Evolutionary conservation across 2,888 invertebrate genomes (phyloP), one percentile per base, ranked within the genome.

Genomic region (Synergus umbraculus): DNA sequence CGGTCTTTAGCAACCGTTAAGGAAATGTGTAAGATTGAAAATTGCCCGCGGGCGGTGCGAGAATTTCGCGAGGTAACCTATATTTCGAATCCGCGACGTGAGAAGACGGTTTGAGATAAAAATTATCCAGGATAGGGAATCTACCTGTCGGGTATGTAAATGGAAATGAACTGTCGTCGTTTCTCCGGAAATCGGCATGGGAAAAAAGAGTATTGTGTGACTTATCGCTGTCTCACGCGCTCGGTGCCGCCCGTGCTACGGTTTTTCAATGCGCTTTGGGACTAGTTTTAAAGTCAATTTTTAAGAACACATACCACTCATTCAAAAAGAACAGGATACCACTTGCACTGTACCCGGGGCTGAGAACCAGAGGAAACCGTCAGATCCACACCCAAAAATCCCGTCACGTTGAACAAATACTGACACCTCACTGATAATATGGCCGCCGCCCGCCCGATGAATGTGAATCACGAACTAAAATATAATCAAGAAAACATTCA

Each of bases 361-460:
- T 67, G 84, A 82, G 83, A 84, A 83, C 82, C 85, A 83, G 87
- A 88, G 88, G 88, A 88, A 89, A 90, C 87, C 86, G 87, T 87
- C 86, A 85, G 88, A 90, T 92, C 91, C 92, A 92, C 91, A 91
- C 91, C 91, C 92, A 91, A 92, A 91, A 91, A 88, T 90, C 88
- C 87, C 87, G 90, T 91, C 92, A 90, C 91, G 90, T 91, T 91
- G 89, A 89, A 88, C 89, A 91, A 91, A 91, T 91, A 91, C 90
- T 92, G 92, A 92, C 92, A 92, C 91, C 91, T 92, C 92, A 92
- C 91, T 91, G 88, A 90, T 88, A 92, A 92, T 90, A 92, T 92
- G 92, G 92, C 92, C 87, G 91, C 91, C 89, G 87, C 85, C 86
- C 86, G 86, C 85, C 85, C 83, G 86, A 85, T 81, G 79, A 63